Percentiles rank a stretch among this genome's conserved stretches.
phyloP scores from a whole-genome alignment of 2,888 invertebrate species.

The Drosophila neotestacea region DNA sequence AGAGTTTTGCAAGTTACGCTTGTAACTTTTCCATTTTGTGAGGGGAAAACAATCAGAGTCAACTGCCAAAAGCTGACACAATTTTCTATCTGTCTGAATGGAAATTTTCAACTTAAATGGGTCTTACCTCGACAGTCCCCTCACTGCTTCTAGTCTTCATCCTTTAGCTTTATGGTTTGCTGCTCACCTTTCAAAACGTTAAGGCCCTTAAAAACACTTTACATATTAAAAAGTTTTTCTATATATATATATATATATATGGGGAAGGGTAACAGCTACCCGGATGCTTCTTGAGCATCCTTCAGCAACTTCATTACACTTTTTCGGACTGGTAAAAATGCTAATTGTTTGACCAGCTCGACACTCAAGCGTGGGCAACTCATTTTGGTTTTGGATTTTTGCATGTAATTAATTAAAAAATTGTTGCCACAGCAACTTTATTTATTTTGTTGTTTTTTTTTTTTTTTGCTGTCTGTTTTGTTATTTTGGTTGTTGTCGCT shows the following conservation, averaged over 20 bases:
- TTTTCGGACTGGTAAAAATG: slow-evolving; percentile 54
- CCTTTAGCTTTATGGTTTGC: background rate
- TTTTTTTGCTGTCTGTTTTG: background rate
- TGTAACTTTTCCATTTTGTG: slow-evolving; percentile 7
- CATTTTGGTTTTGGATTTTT: slow-evolving; percentile 60
- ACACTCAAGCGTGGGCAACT: slow-evolving; percentile 43
- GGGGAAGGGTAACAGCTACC: background rate
- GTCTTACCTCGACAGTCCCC: slow-evolving; percentile 1
- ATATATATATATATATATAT: background rate
- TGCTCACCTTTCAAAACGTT: slow-evolving; percentile 36
- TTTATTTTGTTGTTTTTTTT: slow-evolving; percentile 7
- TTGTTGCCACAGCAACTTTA: slow-evolving; percentile 66
- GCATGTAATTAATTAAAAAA: slow-evolving; percentile 77
- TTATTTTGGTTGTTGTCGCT: background rate
- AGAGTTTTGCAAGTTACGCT: slow-evolving; percentile 5
- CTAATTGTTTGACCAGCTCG: slow-evolving; percentile 73
- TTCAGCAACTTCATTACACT: slow-evolving; percentile 66
- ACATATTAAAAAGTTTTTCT: slow-evolving; percentile 72
- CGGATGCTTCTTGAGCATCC: slow-evolving; percentile 45
- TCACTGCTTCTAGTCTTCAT: background rate
- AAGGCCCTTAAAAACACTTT: slow-evolving; percentile 59
- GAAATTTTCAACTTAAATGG: slow-evolving; percentile 48
- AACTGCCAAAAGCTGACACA: slow-evolving; percentile 49
- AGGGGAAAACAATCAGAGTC: slow-evolving; percentile 22
- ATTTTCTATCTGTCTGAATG: slow-evolving; percentile 41